Percentiles rank a stretch among this genome's conserved stretches.
Conservation (phyloP, 2,113 vertebrate species). For the Taurulus bubalis region DNA sequence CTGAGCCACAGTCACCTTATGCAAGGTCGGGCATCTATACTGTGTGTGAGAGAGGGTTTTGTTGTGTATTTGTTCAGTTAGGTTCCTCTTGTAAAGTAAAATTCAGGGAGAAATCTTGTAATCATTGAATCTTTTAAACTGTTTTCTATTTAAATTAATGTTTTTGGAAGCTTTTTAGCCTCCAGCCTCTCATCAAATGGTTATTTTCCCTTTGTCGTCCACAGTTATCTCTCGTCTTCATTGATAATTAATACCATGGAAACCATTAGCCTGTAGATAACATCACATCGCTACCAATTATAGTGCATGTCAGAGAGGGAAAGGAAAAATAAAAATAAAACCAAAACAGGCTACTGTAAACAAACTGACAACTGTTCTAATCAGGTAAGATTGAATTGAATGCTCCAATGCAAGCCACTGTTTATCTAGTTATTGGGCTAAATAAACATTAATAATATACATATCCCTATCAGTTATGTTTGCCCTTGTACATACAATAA, state of each 20-base stretch:
- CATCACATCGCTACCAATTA: slow-evolving; percentile 9
- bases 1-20: too few species aligned
- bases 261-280: slow-evolving; percentile 44
- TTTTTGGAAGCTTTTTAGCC: slow-evolving; percentile 42
- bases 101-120: slow-evolving; percentile 6
- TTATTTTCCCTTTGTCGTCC: slow-evolving; percentile 30
- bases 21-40: not conserved
- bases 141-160: slow-evolving; percentile 47
- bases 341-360: not conserved
- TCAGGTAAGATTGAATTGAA: not conserved
- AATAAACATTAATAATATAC: not conserved
- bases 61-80: not conserved
- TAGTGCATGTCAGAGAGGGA: slow-evolving; percentile 1
- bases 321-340: not conserved
- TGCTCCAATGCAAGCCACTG: not conserved
- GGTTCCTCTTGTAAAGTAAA: slow-evolving; percentile 21
- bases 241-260: slow-evolving; percentile 54
- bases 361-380: not conserved
- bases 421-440: not conserved
- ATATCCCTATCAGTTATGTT: not conserved
- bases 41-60: not conserved
- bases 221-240: slow-evolving; percentile 38
- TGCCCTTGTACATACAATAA: not conserved
- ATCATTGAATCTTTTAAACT: slow-evolving; percentile 28
- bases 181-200: slow-evolving; percentile 46